Evolutionary conservation across 2,797 vertebrate genomes (phyloP), one percentile per base, ranked within the genome.

Genomic region (Silurus lanzhouensis): DNA sequence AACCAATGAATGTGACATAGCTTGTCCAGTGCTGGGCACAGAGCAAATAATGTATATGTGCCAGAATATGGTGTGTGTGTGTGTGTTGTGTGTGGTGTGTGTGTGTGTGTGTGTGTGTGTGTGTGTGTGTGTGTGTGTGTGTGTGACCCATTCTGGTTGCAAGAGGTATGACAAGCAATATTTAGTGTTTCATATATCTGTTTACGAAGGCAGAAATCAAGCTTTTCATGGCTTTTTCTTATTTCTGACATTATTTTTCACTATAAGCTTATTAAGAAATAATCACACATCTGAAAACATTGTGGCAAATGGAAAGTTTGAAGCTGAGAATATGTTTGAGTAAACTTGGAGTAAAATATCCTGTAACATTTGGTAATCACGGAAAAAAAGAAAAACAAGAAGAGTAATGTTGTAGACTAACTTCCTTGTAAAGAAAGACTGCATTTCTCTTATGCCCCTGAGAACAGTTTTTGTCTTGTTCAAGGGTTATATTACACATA

Each of bases 1-100:
- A 81, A 88, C 79, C 86, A 87, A 87, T 81, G 44, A 90, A 89
- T 90, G 90, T 87, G 66, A 84, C 88, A 92, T 89, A 88, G 84
- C 86, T 88, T 91, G 90, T 84, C 87, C 61, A 58, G 80, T 82
- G 82, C 86, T 31, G 52, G 77, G 87, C 71, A 83, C 74, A 90
- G 90, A 84, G 86, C 63, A 66, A 79, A 63, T 81, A 63, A 76
- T 77, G 55, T 76, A 61, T 81, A 75, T 82, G 66, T 66, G 76
- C 71, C 76, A 78, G 31, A 1, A 66, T 80, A 85, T 80, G 87
- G 64, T 27, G 63, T 70, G 60, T 57, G 81, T 78, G 66, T 84
- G 63, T 27, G 55, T 66, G 52, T 84, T 66, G 52, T 84, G 20
- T 76, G 75, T 66, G 76, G 76, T 66, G 46, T 74, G 44, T 63